Evolutionary conservation across 2,888 invertebrate species (phyloP), one percentile per base, ranked within the genome.

Genomic region (Ophion ventricosus): DNA sequence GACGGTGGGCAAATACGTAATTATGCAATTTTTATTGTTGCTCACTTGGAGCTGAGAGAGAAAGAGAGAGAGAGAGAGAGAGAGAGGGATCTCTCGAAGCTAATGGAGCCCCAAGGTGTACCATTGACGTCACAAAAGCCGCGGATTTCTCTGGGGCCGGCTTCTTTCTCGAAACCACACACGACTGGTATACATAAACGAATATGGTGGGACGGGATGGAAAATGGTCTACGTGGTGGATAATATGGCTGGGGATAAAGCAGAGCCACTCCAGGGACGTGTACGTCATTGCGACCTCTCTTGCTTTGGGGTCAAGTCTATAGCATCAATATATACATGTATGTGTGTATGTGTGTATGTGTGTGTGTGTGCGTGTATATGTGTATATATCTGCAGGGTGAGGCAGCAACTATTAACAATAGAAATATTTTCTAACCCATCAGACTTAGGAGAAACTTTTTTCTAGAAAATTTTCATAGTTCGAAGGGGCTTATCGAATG

Each of bases 111-210:
- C 66, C 40, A 61, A 75, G 74, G 67, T 64, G 54, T 59, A 81
- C 80, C 83, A 86, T 85, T 87, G 87, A 87, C 87, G 87, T 87
- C 87, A 86, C 76, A 14, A 59, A 63, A 49, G 70, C 72, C 49
- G 43, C 35, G 26, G 69, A 29, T 72, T 40, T 74, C 59, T 63
- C 20, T 56, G 73, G 63, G 67, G 40, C 54, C 56, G 70, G 78
- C 82, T 85, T 77, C 82, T 81, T 83, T 75, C 85, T 82, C 76
- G 66, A 43, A 66, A 49, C 5, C 80, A 54, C 35, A 61, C 54
- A 77, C 23, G 63, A 66, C 56, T 40, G 20, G 8, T 14, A 61
- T 40, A 73, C 25, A 64, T 25, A 59, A 49, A 54, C 25, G 20
- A 70, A 56, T 49, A 29, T 17, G 17, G 66, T 54, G 29, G 69